Evolutionary conservation across 1,140 invertebrate genomes (phyloP).

Genomic region (Apolygus lucorum): DNA sequence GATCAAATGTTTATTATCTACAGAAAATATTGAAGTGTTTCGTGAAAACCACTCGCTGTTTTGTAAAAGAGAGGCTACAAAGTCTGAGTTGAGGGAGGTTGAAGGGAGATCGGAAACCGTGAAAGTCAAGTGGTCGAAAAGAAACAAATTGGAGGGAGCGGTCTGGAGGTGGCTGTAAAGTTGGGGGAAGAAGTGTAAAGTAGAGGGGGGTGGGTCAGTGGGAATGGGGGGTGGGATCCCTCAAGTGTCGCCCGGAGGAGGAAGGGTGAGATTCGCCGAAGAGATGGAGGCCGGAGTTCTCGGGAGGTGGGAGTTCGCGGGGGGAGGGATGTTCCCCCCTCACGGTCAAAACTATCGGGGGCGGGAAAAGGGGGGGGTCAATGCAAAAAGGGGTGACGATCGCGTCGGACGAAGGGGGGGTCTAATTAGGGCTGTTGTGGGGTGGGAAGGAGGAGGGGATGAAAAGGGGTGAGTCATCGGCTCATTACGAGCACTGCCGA

Average conservation of each 20-base stretch:
- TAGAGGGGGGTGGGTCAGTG: not conserved
- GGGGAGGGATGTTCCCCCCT: too few species aligned
- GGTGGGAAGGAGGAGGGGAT: not conserved
- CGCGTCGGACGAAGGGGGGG: not conserved
- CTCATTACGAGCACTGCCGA: conserved; percentile 4
- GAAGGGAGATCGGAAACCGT: not conserved
- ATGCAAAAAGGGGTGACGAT: not conserved
- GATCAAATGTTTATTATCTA: too few species aligned
- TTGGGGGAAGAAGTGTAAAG: not conserved
- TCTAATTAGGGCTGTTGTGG: conserved; percentile 1
- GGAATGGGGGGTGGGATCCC: not conserved
- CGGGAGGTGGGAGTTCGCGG: not conserved
- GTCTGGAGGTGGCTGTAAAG: not conserved
- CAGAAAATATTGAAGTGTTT: too few species aligned
- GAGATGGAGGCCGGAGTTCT: not conserved
- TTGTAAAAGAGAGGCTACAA: too few species aligned
- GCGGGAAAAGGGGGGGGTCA: not conserved
- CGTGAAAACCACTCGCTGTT: too few species aligned
- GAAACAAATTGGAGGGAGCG: not conserved
- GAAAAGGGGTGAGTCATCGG: conserved; percentile 4
- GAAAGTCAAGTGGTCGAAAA: not conserved
- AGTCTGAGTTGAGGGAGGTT: not conserved
- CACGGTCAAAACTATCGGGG: not conserved
- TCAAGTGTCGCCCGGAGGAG: not conserved
- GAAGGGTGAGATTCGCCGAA: not conserved